Conservation (phyloP, 2,888 invertebrate genomes). For the Chrysomela aeneicollis region DNA sequence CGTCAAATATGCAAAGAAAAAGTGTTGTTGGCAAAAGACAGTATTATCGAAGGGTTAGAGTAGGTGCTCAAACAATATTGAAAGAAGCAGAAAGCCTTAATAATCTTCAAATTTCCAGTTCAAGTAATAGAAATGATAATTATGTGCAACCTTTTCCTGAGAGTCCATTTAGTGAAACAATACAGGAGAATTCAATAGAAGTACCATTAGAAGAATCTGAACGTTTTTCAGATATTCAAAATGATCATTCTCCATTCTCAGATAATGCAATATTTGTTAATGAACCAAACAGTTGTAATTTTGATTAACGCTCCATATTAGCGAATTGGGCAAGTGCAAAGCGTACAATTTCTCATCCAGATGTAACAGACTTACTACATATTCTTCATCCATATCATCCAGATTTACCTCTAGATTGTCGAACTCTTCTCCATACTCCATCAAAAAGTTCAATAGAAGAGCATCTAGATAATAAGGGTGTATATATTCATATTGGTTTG, state of each 20-base stretch:
- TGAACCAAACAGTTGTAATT: constrained; percentile 4
- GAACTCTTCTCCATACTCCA: constrained; percentile 31
- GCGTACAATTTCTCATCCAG: constrained; percentile 4
- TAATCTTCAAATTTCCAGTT: constrained; percentile 2
- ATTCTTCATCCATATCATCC: constrained; percentile 23
- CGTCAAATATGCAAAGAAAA: no score
- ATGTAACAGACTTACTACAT: constrained; percentile 8
- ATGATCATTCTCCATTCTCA: neutral
- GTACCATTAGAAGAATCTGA: constrained; percentile 12
- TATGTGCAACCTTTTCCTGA: neutral
- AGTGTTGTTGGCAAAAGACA: constrained; percentile 9
- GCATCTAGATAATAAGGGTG: constrained; percentile 15
- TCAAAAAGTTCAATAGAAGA: neutral
- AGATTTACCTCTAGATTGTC: constrained; percentile 28
- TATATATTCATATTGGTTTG: constrained; percentile 31
- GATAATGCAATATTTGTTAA: neutral
- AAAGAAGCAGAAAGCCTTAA: constrained; percentile 4
- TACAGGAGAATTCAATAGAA: neutral
- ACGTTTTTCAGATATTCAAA: constrained; percentile 2
- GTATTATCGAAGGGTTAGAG: neutral
- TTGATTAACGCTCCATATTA: neutral
- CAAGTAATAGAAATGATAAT: neutral
- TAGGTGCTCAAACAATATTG: constrained; percentile 5
- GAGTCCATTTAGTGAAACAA: neutral
- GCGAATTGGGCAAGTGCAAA: neutral